phyloP scores from a whole-genome alignment of 2,888 invertebrate species.

The Rhyacophila evoluta region DNA sequence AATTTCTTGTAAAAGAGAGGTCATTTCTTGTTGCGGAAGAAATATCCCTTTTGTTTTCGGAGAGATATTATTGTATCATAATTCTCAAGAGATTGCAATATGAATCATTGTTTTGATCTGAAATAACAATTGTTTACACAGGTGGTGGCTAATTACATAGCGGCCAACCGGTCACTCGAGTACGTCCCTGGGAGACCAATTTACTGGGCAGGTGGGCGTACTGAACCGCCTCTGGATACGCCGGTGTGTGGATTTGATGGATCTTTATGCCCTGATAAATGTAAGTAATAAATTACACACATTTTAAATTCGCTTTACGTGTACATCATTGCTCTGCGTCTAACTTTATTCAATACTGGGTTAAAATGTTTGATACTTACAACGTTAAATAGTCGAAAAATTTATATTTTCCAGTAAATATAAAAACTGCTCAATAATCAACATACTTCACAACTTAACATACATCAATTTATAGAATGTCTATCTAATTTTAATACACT shows the following conservation, averaged over 20 bases:
- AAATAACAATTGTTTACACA: conserved; percentile 59
- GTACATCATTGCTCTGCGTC: too few relatives aligned
- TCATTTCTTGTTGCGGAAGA: background rate
- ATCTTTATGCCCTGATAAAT: conserved; percentile 87
- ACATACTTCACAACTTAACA: too few relatives aligned
- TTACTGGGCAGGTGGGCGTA: conserved; percentile 87
- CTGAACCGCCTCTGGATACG: conserved; percentile 85
- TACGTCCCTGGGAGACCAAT: conserved; percentile 80
- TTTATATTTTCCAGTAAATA: too few relatives aligned
- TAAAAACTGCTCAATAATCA: too few relatives aligned
- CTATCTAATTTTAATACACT: too few relatives aligned
- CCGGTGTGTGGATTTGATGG: conserved; percentile 95
- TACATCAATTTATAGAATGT: too few relatives aligned
- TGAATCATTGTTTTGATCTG: background rate
- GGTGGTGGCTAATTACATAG: conserved; percentile 93
- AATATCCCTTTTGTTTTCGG: background rate
- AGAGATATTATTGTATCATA: background rate
- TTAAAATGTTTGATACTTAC: too few relatives aligned
- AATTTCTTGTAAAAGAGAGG: background rate
- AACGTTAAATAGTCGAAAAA: too few relatives aligned
- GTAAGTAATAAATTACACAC: conserved; percentile 65
- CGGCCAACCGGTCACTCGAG: conserved; percentile 80
- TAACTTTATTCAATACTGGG: too few relatives aligned
- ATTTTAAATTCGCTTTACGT: background rate
- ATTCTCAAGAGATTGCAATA: background rate